Percentiles rank a stretch among this genome's conserved stretches.
Conservation (phyloP, 2,888 invertebrate genomes). For the Diarsia mendica region DNA sequence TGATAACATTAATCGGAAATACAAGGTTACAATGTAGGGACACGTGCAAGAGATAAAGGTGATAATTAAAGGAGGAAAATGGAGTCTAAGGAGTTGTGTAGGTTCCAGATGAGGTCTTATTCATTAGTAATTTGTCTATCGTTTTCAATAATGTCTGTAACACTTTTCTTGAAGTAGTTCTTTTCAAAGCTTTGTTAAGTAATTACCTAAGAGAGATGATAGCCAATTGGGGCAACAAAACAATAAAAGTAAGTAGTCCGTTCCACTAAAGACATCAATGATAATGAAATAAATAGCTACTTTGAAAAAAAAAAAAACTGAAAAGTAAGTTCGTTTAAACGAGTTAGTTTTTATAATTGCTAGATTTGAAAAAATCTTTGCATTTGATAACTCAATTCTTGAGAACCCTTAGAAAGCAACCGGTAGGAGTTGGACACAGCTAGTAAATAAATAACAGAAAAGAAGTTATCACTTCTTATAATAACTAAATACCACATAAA, state of each 20-base stretch:
- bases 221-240: not conserved
- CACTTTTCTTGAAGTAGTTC: not conserved
- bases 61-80: conserved; percentile 19
- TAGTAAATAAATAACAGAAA: too few species aligned
- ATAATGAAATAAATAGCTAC: too few species aligned
- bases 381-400: too few species aligned
- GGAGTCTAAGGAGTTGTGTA: not conserved
- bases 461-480: too few species aligned
- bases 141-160: not conserved
- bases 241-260: too few species aligned
- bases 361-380: too few species aligned
- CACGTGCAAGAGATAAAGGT: conserved; percentile 30
- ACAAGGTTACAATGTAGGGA: not conserved
- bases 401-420: too few species aligned
- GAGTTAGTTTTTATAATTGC: too few species aligned
- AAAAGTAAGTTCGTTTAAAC: too few species aligned
- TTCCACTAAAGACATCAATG: too few species aligned
- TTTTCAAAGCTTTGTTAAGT: not conserved
- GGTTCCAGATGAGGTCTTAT: not conserved
- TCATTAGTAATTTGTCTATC: not conserved
- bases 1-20: not conserved
- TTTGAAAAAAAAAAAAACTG: too few species aligned
- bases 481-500: not conserved
- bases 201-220: not conserved
- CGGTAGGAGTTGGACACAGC: too few species aligned